Conservation (phyloP, 1,140 invertebrate species). For the Pemphigus obesinymphae region DNA sequence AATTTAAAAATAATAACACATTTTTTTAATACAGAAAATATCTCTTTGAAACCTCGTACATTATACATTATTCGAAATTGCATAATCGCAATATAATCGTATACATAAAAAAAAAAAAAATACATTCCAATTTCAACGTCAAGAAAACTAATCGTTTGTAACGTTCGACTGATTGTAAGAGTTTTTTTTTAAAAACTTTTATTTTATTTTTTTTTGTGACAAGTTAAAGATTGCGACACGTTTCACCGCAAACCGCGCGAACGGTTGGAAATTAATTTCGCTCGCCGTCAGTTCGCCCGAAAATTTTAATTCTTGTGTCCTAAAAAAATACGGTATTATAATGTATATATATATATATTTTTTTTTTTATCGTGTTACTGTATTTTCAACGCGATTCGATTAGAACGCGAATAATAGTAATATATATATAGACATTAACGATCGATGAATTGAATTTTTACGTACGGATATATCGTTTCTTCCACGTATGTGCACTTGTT, state of each 20-base stretch:
- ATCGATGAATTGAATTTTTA: neutral
- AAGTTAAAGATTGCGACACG: neutral
- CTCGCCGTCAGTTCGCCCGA: neutral
- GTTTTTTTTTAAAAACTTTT: neutral
- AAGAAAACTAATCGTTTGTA: neutral
- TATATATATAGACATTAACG: neutral
- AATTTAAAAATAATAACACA: neutral
- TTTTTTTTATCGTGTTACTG: neutral
- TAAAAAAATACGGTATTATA: neutral
- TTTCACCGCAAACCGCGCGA: neutral
- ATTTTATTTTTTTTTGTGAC: neutral
- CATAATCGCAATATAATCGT: too few relatives aligned
- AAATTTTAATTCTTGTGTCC: neutral
- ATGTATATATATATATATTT: too few relatives aligned
- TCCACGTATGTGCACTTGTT: neutral
- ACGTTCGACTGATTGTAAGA: too few relatives aligned
- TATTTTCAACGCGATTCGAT: neutral
- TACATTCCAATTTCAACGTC: neutral
- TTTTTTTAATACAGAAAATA: too few relatives aligned
- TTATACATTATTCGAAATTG: too few relatives aligned
- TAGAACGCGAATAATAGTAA: too few relatives aligned
- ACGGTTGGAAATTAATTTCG: neutral
- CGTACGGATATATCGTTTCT: too few relatives aligned
- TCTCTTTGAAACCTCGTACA: too few relatives aligned
- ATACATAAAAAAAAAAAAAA: too few relatives aligned